Conservation (phyloP, 2,113 vertebrate genomes). For the Corvus cornix region DNA sequence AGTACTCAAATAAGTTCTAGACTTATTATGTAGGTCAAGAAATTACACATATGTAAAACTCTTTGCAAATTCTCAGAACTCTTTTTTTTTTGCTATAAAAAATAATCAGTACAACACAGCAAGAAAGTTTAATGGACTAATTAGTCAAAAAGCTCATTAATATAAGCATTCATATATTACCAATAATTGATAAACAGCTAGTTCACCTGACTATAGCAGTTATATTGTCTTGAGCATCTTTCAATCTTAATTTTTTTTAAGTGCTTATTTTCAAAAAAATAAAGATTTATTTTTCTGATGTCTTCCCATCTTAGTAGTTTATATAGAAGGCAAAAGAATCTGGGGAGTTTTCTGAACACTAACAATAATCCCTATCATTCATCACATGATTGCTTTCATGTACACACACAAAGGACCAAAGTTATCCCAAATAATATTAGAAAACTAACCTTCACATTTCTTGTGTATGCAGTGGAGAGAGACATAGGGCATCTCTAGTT, state of each 20-base stretch:
- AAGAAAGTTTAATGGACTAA: not conserved
- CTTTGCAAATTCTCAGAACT: not conserved
- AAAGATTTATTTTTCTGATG: not conserved
- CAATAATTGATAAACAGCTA: not conserved
- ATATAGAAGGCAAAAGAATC: not conserved
- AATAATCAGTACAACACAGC: not conserved
- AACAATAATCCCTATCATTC: not conserved
- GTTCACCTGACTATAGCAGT: not conserved
- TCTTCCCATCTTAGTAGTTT: not conserved
- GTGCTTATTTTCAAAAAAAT: not conserved
- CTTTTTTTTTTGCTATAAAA: not conserved
- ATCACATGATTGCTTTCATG: not conserved
- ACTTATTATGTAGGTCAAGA: not conserved
- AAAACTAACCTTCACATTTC: not conserved
- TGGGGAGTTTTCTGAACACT: not conserved
- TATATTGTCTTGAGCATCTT: not conserved
- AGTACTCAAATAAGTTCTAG: not conserved
- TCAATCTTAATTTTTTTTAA: not conserved
- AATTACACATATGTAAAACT: not conserved
- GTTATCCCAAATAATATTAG: not conserved
- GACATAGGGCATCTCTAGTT: not conserved
- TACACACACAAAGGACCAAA: not conserved
- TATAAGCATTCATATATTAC: not conserved
- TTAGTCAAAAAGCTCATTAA: not conserved
- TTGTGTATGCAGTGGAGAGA: not conserved